Percentiles rank a stretch among this genome's conserved stretches.
These are phyloP conservation scores for Chymomyza procnemis DNA, from an alignment of 2,888 invertebrate genomes.

Conservation along the genomic window DNA sequence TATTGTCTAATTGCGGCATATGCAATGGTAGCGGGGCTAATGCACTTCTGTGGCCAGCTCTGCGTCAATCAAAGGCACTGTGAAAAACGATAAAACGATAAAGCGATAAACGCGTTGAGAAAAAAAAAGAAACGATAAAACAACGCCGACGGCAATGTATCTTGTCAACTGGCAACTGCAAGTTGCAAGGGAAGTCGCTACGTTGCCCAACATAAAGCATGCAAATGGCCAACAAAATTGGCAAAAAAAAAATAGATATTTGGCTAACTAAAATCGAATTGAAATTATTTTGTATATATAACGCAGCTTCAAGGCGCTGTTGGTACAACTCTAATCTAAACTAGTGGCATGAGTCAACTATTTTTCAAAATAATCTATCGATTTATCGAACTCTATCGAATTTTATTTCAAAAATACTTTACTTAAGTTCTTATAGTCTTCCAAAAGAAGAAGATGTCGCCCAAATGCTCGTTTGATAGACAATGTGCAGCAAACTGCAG, in stretches of 20 bases:
- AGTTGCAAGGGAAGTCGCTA: constrained; percentile 42
- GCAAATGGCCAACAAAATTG: constrained; percentile 63
- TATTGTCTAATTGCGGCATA: constrained; percentile 16
- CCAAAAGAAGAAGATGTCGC: too few species aligned
- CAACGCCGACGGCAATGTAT: background rate
- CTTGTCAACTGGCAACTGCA: constrained; percentile 66
- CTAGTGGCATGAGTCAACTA: too few species aligned
- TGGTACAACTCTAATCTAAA: too few species aligned
- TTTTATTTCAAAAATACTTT: too few species aligned
- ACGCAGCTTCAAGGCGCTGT: too few species aligned
- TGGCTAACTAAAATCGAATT: too few species aligned
- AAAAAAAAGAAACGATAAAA: background rate
- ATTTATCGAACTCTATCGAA: too few species aligned
- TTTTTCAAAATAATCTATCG: too few species aligned
- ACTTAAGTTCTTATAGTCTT: too few species aligned
- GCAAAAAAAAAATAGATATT: constrained; percentile 13
- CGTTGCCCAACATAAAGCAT: constrained; percentile 65
- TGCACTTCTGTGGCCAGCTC: constrained; percentile 77
- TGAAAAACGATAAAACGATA: constrained; percentile 12
- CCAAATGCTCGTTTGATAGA: too few species aligned
- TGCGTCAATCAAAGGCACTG: constrained; percentile 65
- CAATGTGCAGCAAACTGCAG: too few species aligned
- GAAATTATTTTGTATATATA: background rate
- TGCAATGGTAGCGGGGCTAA: constrained; percentile 71
- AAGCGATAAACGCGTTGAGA: too few species aligned